Percentiles rank a stretch among this genome's conserved stretches.
Evolutionary conservation across 1,140 invertebrate genomes (phyloP).

Genomic region (Meteorus sp.): DNA sequence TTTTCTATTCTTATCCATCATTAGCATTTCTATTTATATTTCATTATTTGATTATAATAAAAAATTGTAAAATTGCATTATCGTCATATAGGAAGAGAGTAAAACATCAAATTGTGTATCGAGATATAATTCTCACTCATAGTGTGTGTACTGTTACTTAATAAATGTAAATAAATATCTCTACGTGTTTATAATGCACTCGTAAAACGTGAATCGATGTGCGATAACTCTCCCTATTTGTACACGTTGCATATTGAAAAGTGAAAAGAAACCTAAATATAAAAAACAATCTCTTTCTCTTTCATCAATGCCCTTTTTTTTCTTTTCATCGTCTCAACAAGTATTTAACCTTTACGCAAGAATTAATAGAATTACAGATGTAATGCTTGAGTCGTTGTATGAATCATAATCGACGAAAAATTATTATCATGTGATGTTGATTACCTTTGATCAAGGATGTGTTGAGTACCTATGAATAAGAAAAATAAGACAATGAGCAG

Average conservation of each 20-base stretch:
- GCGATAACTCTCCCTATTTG: conserved; percentile 10
- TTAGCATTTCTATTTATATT: too few species aligned
- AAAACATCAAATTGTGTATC: too few species aligned
- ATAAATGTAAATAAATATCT: conserved; percentile 6
- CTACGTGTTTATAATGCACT: conserved; percentile 2
- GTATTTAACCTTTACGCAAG: conserved; percentile 25
- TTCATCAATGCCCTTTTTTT: conserved; percentile 2
- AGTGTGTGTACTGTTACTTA: too few species aligned
- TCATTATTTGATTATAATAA: too few species aligned
- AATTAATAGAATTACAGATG: conserved; percentile 6
- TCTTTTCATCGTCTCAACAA: conserved; percentile 3
- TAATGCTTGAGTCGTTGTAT: background rate
- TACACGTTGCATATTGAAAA: background rate
- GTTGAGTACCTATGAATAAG: background rate
- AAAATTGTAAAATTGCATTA: too few species aligned
- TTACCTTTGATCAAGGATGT: background rate
- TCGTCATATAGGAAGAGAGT: too few species aligned
- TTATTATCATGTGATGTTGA: background rate
- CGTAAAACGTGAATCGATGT: conserved; percentile 1
- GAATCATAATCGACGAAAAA: background rate
- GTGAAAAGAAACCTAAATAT: too few species aligned
- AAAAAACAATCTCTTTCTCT: conserved; percentile 3
- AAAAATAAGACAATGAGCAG: background rate
- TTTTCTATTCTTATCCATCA: too few species aligned
- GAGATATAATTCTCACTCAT: too few species aligned